A percentile compares a stretch with the other conserved stretches of the same genome.
Conservation (phyloP, 2,888 invertebrate species). For the Folsomia manolachei region DNA sequence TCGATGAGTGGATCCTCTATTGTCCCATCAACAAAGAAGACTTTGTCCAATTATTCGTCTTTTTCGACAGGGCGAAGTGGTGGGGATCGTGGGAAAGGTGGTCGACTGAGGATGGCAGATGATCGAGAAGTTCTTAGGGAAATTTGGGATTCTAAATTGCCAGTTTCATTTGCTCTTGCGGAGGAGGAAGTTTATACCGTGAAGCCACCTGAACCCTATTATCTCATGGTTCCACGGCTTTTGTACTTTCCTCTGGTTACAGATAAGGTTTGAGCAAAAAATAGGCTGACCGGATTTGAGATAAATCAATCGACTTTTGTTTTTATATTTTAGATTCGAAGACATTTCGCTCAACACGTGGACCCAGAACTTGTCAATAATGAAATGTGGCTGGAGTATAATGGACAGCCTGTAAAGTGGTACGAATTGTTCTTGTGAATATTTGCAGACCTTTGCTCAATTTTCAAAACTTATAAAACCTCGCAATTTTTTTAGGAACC, state of each 20-base stretch:
- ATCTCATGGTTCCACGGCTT: constrained; percentile 84
- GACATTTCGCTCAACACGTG: constrained; percentile 81
- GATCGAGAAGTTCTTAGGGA: constrained; percentile 91
- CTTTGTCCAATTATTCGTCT: too few species aligned
- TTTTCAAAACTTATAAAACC: not conserved
- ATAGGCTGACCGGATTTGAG: too few species aligned
- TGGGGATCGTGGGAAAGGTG: not conserved
- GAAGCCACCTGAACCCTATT: constrained; percentile 87
- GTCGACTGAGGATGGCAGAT: constrained; percentile 69
- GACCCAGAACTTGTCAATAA: constrained; percentile 75
- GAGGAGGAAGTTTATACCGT: constrained; percentile 83
- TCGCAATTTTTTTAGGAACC: constrained; percentile 57
- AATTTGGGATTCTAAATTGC: constrained; percentile 93
- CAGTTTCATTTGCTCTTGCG: constrained; percentile 85
- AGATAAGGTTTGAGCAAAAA: too few species aligned
- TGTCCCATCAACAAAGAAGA: not conserved
- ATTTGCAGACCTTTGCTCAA: not conserved
- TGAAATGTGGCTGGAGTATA: constrained; percentile 92
- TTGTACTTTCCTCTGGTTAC: constrained; percentile 93
- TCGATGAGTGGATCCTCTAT: not conserved
- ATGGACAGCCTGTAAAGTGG: constrained; percentile 88
- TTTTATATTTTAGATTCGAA: constrained; percentile 66
- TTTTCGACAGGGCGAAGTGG: not conserved
- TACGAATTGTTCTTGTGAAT: constrained; percentile 48
- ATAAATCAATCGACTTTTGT: too few species aligned